phyloP scores from a whole-genome alignment of 2,113 vertebrate species.

The Pelobates fuscus region DNA sequence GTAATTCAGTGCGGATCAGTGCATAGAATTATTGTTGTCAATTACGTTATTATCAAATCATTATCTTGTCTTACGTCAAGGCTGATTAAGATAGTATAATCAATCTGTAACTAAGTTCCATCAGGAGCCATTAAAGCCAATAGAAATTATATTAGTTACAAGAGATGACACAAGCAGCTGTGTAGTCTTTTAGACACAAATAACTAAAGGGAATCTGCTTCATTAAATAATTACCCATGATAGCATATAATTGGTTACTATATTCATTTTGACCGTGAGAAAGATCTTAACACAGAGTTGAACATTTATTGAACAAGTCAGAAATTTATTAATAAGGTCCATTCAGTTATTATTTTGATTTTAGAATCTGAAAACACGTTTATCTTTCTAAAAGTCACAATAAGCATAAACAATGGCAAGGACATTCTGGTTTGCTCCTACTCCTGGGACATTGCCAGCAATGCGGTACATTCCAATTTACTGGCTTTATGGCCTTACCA shows the following conservation, averaged over 20 bases:
- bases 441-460: too few relatives aligned
- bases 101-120: not conserved
- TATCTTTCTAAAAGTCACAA: too few relatives aligned
- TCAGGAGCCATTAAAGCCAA: not conserved
- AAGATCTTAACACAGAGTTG: not conserved
- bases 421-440: too few relatives aligned
- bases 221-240: not conserved
- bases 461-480: too few relatives aligned
- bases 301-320: not conserved
- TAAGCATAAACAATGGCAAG: too few relatives aligned
- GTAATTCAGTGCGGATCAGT: not conserved
- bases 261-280: not conserved
- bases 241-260: not conserved
- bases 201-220: not conserved
- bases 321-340: not conserved
- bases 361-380: too few relatives aligned
- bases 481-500: too few relatives aligned
- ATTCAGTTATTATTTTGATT: too few relatives aligned
- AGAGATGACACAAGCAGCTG: not conserved
- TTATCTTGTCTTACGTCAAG: not conserved
- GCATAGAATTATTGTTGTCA: not conserved
- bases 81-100: not conserved
- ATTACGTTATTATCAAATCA: conserved; percentile 19
- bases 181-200: not conserved
- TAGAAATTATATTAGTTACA: not conserved